A percentile compares a stretch with the other conserved stretches of the same genome.
Evolutionary conservation across 2,888 invertebrate species (phyloP).

Genomic region (Parnassius mnemosyne): DNA sequence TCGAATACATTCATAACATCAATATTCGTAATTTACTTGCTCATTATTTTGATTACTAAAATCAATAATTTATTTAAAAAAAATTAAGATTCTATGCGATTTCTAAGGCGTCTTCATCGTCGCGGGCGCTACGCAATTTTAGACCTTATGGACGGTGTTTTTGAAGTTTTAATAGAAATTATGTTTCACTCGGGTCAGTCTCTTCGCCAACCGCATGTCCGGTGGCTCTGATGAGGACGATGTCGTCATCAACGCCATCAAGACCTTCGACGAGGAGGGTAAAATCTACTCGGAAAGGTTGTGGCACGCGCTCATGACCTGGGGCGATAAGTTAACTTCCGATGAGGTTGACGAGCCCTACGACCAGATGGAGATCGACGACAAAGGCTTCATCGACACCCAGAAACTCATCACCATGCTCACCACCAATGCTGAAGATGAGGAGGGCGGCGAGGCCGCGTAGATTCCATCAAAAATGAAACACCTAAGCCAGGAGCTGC

Average conservation of each 20-base stretch:
- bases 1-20: too few species aligned
- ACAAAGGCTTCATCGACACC: constrained; percentile 94
- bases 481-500: constrained; percentile 34
- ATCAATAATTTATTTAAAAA: too few species aligned
- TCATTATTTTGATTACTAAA: too few species aligned
- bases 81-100: too few species aligned
- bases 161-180: too few species aligned
- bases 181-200: too few species aligned
- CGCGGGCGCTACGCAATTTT: too few species aligned
- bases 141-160: too few species aligned
- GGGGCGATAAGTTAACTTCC: constrained; percentile 94
- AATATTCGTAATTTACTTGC: too few species aligned
- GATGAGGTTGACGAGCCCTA: constrained; percentile 95
- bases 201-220: constrained; percentile 96
- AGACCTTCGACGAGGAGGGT: constrained; percentile 93
- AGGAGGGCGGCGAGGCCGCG: constrained; percentile 83
- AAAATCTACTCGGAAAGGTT: constrained; percentile 94
- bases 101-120: too few species aligned
- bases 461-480: constrained; percentile 41
- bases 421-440: constrained; percentile 92
- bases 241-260: constrained; percentile 95
- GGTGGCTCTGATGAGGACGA: constrained; percentile 96
- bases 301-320: constrained; percentile 94
- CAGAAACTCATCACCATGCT: constrained; percentile 92
- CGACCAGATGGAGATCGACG: constrained; percentile 96